Conservation (phyloP, 2,113 vertebrate species). For the Axis porcinus region DNA sequence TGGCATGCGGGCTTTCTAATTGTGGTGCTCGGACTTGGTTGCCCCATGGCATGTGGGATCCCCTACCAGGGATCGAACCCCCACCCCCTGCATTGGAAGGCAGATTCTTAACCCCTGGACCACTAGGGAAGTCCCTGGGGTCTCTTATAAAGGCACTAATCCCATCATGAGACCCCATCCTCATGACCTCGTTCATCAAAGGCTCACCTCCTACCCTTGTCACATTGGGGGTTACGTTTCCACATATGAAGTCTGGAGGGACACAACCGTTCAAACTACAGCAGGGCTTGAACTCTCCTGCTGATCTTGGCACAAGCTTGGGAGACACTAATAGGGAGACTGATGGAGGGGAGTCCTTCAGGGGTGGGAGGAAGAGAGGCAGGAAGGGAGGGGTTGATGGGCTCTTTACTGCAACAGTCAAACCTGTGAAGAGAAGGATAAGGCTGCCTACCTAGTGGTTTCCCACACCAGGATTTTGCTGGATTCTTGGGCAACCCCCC, state of each 20-base stretch:
- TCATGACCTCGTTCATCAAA: not conserved
- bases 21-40: not conserved
- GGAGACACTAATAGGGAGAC: not conserved
- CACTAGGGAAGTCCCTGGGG: not conserved
- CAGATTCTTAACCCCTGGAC: not conserved
- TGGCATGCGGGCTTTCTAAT: not conserved
- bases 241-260: not conserved
- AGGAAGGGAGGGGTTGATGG: not conserved
- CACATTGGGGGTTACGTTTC: not conserved
- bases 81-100: not conserved
- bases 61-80: not conserved
- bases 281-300: not conserved
- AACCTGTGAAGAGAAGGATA: not conserved
- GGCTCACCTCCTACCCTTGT: not conserved
- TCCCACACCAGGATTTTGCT: not conserved
- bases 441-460: not conserved
- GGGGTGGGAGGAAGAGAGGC: not conserved
- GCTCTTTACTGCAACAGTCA: fast-evolving
- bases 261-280: not conserved
- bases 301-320: not conserved
- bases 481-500: not conserved
- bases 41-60: not conserved
- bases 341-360: not conserved
- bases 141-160: not conserved
- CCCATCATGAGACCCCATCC: too few species aligned